Evolutionary conservation across 1,140 invertebrate species (phyloP).

Genomic region (Bacillus rossius): DNA sequence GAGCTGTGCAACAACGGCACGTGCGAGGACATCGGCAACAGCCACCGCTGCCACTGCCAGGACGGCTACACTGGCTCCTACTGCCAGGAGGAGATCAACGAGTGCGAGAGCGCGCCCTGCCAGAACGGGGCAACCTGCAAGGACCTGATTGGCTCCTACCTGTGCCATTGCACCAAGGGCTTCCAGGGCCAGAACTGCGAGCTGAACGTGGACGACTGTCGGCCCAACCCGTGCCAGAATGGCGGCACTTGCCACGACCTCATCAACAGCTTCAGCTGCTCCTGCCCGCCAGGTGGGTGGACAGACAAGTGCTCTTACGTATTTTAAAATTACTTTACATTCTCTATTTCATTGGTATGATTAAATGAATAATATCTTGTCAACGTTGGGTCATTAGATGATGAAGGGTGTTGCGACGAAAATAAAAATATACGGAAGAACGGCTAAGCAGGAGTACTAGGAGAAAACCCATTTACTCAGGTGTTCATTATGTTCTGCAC

Average conservation of each 20-base stretch:
- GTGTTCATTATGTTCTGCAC: too few species aligned
- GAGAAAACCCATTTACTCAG: too few species aligned
- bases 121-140: conserved; percentile 84
- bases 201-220: conserved; percentile 87
- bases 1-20: conserved; percentile 86
- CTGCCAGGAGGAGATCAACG: conserved; percentile 83
- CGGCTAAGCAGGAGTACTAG: too few species aligned
- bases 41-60: conserved; percentile 79
- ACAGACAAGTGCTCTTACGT: background rate
- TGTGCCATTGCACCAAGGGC: conserved; percentile 80
- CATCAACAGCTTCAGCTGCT: conserved; percentile 81
- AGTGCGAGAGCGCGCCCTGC: conserved; percentile 83
- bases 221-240: conserved; percentile 86
- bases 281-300: conserved; percentile 72
- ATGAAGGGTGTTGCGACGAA: too few species aligned
- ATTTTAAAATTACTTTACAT: too few species aligned
- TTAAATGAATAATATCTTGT: too few species aligned
- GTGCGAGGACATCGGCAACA: conserved; percentile 87
- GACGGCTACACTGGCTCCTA: conserved; percentile 89
- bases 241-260: conserved; percentile 89
- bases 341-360: too few species aligned
- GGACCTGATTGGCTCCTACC: conserved; percentile 77
- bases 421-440: too few species aligned
- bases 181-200: conserved; percentile 95
- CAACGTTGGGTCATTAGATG: too few species aligned